These are phyloP conservation scores for Globodera ellingtonae DNA, from an alignment of 1,140 invertebrate species.

Conservation along the genomic window DNA sequence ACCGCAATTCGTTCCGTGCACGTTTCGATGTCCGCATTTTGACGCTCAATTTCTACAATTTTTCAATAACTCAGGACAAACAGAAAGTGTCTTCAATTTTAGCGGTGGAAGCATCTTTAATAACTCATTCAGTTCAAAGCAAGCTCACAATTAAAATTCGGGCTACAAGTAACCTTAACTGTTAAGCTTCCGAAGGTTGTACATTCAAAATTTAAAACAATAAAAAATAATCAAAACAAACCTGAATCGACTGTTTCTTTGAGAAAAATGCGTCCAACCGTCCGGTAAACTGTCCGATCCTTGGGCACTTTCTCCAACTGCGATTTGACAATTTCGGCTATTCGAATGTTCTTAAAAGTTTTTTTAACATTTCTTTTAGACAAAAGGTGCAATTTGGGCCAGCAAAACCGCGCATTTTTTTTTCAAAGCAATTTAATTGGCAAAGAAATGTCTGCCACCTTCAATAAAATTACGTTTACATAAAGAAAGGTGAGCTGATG, in stretches of 20 bases:
- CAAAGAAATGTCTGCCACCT: not conserved
- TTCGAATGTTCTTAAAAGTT: conserved; percentile 38
- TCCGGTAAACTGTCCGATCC: conserved; percentile 39
- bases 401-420: not conserved
- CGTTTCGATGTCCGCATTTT: conserved; percentile 36
- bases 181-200: no score
- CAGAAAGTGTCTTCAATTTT: no score
- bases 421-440: not conserved
- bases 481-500: not conserved
- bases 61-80: no score
- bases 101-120: no score
- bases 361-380: conserved; percentile 14
- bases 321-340: conserved; percentile 33
- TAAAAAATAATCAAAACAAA: not conserved
- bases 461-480: not conserved
- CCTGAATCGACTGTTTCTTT: conserved; percentile 33
- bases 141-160: no score
- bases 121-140: no score
- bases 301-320: conserved; percentile 38
- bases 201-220: no score
- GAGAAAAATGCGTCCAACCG: conserved; percentile 38
- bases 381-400: no score
- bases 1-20: conserved; percentile 34
- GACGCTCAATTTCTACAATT: conserved; percentile 34
- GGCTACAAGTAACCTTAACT: no score